phyloP scores from a whole-genome alignment of 2,797 vertebrate species.

The Thripadectes ignobilis region DNA sequence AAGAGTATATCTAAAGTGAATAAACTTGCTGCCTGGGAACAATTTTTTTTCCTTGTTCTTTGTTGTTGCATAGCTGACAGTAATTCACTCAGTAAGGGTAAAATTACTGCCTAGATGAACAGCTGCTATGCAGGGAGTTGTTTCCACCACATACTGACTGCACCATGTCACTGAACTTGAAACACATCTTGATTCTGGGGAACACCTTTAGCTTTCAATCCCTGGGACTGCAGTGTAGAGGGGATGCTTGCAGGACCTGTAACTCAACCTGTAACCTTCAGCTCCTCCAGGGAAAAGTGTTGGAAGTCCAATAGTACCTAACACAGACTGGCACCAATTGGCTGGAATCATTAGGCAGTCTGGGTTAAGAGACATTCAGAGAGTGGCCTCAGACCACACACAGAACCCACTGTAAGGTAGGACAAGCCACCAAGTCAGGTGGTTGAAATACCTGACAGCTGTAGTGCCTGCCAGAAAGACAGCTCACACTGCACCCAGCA shows the following conservation, averaged over 20 bases:
- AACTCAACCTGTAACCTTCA: not conserved
- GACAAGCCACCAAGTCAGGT: not conserved
- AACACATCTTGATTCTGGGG: not conserved
- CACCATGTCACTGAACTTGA: not conserved
- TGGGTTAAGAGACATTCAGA: not conserved
- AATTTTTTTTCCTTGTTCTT: not conserved
- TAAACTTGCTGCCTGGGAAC: slow-evolving; percentile 28
- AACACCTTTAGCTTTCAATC: not conserved
- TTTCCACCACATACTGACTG: not conserved
- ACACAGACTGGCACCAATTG: not conserved
- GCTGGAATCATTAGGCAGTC: not conserved
- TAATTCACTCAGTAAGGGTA: slow-evolving; percentile 18
- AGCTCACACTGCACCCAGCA: not conserved
- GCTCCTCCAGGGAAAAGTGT: not conserved
- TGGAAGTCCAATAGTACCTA: not conserved
- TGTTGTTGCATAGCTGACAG: slow-evolving; percentile 23
- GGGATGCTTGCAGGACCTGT: not conserved
- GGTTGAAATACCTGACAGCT: not conserved
- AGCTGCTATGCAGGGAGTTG: not conserved
- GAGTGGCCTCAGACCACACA: not conserved
- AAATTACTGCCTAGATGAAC: not conserved
- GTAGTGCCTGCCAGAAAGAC: not conserved
- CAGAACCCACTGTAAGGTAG: not conserved
- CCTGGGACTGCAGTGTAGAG: not conserved
- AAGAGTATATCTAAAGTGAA: slow-evolving; percentile 24